Percentiles rank a stretch among this genome's conserved stretches.
phyloP scores from a whole-genome alignment of 2,888 invertebrate genomes.

The Agrilus cyanescens region DNA sequence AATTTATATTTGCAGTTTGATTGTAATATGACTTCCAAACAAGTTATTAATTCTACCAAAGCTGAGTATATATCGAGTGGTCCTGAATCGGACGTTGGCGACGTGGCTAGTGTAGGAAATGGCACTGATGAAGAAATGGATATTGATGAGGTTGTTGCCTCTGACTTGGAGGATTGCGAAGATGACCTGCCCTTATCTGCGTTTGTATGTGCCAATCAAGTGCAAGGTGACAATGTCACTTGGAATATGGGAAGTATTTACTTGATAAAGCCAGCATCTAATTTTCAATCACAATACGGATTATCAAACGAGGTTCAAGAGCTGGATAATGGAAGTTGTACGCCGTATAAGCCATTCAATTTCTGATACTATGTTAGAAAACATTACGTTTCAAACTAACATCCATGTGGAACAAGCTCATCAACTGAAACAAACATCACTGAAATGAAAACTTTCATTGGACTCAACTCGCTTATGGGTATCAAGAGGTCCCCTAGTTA shows the following conservation, averaged over 20 bases:
- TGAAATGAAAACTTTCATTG: conserved; percentile 5
- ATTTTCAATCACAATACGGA: conserved; percentile 3
- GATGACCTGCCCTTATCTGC: not conserved
- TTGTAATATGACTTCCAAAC: not conserved
- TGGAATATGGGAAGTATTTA: conserved; percentile 1
- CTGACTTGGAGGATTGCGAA: not conserved
- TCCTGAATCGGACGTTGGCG: too few species aligned
- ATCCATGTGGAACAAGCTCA: not conserved
- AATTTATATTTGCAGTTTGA: not conserved
- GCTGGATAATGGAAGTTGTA: not conserved
- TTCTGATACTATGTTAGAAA: not conserved
- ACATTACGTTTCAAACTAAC: conserved; percentile 1
- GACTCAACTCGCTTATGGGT: conserved; percentile 3
- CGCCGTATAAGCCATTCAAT: too few species aligned
- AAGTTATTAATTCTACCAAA: not conserved
- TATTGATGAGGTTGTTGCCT: not conserved
- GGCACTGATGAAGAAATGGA: too few species aligned
- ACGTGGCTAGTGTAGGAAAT: too few species aligned
- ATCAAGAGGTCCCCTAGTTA: conserved; percentile 2
- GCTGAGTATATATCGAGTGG: not conserved
- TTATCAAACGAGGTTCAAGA: conserved; percentile 2
- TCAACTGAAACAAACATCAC: conserved; percentile 1
- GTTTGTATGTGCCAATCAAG: not conserved
- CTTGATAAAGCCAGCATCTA: conserved; percentile 1
- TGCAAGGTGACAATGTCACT: conserved; percentile 1